Evolutionary conservation across 2,113 vertebrate genomes (phyloP), one percentile per base, ranked within the genome.

Genomic region (Caranx melampygus): DNA sequence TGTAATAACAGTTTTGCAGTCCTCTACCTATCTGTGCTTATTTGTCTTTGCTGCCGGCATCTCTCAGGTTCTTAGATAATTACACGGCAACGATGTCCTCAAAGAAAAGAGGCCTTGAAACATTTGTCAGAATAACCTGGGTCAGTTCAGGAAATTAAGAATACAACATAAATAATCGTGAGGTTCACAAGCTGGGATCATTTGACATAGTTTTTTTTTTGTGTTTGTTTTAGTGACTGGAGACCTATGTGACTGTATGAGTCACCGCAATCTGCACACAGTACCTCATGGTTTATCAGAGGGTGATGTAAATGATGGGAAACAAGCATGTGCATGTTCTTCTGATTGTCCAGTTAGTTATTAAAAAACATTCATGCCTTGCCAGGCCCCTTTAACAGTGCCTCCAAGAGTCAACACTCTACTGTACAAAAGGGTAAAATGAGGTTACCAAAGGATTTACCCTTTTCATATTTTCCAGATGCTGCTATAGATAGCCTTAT

Each of bases 401-500:
- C 20, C 51, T 15, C 10, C 31, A 44, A 62, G 33, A 37, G 78
- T 60, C 76, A 34, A 55, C 58, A 20, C n/a, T 47, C 13, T 16
- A 21, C 20, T 64, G 63, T 34, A 49, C 13, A 63, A 74, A 79
- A 72, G 65, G 55, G 5, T 64, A 60, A 31, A 37, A 21, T 14
- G 72, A 79, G 79, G 82, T 75, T 68, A 69, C 59, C 72, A 34
- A 26, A 49, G 20, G 40, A 80, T 83, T 75, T 59, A 72, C 37
- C 75, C 65, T 72, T 60, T 62, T 86, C 65, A 34, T 35, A 75
- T 87, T 45, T 77, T 57, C 6, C 85, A 91, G 75, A 85, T 77
- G 79, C 60, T 65, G 71, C 86, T 86, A 78, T 81, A 89, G 86
- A 87, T 79, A 70, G 87, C 40, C 59, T 62, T 69, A 78, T 82